Evolutionary conservation across 2,888 invertebrate genomes (phyloP).

Genomic region (Dimorphilus gyrociliatus): DNA sequence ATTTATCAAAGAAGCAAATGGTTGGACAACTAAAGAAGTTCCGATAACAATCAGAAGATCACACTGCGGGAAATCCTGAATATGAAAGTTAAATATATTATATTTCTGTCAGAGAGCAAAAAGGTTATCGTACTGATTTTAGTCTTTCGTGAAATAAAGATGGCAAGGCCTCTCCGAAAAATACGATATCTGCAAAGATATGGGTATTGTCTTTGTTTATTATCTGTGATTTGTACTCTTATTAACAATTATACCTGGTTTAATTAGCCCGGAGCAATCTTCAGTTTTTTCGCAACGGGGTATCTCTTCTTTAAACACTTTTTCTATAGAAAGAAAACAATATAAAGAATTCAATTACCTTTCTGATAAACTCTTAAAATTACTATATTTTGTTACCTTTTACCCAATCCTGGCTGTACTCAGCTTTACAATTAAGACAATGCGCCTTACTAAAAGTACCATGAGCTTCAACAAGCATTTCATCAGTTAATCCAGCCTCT

Average conservation of each 20-base stretch:
- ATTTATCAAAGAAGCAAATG: slow-evolving; percentile 62
- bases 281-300: slow-evolving; percentile 56
- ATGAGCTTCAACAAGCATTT: slow-evolving; percentile 81
- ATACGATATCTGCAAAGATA: slow-evolving; percentile 56
- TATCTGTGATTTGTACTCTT: no score
- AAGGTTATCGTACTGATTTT: slow-evolving; percentile 44
- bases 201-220: slow-evolving; percentile 4
- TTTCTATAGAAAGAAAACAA: slow-evolving; percentile 42
- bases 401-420: slow-evolving; percentile 64
- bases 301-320: slow-evolving; percentile 53
- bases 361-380: neutral
- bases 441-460: slow-evolving; percentile 78
- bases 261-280: slow-evolving; percentile 57
- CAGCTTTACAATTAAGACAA: slow-evolving; percentile 52
- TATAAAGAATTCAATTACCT: neutral
- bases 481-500: slow-evolving; percentile 61
- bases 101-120: no score
- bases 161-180: slow-evolving; percentile 82
- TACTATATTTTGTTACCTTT: slow-evolving; percentile 54
- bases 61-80: slow-evolving; percentile 60
- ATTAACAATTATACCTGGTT: slow-evolving; percentile 51
- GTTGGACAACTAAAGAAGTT: slow-evolving; percentile 80
- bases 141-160: slow-evolving; percentile 48
- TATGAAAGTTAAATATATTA: no score
- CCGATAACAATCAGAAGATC: slow-evolving; percentile 87